These are phyloP conservation scores for human (Homo sapiens) DNA, from an alignment of 2,113 vertebrate species.

Conservation along the genomic window DNA sequence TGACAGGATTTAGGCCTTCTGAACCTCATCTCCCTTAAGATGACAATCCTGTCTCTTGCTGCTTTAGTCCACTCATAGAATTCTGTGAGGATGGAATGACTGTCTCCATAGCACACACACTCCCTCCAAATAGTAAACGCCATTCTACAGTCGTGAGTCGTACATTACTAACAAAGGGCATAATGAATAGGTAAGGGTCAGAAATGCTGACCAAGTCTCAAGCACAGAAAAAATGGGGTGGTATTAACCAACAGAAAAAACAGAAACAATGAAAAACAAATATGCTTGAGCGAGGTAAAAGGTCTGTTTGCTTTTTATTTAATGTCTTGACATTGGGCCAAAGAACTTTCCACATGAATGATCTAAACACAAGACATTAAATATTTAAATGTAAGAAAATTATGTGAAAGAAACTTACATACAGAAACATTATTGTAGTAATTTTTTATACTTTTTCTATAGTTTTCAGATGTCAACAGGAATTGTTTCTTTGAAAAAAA, in stretches of 20 bases:
- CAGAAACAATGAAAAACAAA: neutral
- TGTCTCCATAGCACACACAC: neutral
- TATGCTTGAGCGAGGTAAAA: neutral
- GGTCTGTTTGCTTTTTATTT: neutral
- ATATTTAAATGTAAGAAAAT: slow-evolving; percentile 31
- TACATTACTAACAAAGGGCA: neutral
- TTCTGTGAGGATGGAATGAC: neutral
- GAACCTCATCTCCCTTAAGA: neutral
- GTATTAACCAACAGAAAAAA: neutral
- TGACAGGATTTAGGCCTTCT: neutral
- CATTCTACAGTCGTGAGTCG: neutral
- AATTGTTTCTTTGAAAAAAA: neutral
- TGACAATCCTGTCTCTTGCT: neutral
- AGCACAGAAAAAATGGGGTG: neutral
- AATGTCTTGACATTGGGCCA: neutral
- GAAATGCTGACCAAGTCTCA: neutral
- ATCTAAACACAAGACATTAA: neutral
- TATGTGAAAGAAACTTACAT: neutral
- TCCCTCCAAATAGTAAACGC: neutral
- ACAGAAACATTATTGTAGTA: neutral
- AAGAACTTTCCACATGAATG: slow-evolving; percentile 41
- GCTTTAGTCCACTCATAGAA: neutral
- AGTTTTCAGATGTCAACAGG: slow-evolving; percentile 6
- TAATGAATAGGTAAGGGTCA: neutral
- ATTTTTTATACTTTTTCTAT: neutral